Evolutionary conservation across 1,140 invertebrate genomes (phyloP), one percentile per base, ranked within the genome.

Genomic region (Cotesia glomerata): DNA sequence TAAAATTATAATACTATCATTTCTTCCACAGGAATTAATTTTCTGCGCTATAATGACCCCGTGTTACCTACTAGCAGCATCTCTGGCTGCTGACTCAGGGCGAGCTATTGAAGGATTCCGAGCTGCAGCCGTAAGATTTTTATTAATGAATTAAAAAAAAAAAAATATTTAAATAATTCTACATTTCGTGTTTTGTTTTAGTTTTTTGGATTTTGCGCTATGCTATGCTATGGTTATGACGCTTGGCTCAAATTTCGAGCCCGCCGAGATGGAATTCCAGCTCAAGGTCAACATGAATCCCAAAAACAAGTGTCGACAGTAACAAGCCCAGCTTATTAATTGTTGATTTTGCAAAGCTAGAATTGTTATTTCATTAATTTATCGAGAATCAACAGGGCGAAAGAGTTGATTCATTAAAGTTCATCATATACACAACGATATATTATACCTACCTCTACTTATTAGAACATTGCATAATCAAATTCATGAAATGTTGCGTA

Each of bases 181-280:
- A 18, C 35, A 35, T 35, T 26, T 62, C 3, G 26, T 26, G 3
- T 26, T 11, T 62, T 35, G 13, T 11, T 90, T 35, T 82, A 95
- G 93, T 93, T 95, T 81, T 95, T 95, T 82, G 94, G 94, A 49
- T 95, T 93, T 84, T 87, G 89, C 68, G 91, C 91, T 34, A 95
- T 93, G 91, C 77, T 91, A n/a, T 89, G 88, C 11, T 96, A 95
- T 85, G 93, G 89, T 1, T 89, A 91, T 69, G 95, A 96, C 80
- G 91, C 92, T 5, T 94, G 90, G 82, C 81, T 95, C 8, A 96
- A 96, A 81, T 95, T 90, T 82, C 87, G 89, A 54, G 90, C 84
- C 5, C 88, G 90, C 76, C 89, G 88, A 73, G 88, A 82, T 52
- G 93, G 93, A 34, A 90, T 90, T 13, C 87, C 94, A 52, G 93